These are phyloP conservation scores for Talpa occidentalis DNA, from an alignment of 2,113 vertebrate genomes.

Conservation along the genomic window DNA sequence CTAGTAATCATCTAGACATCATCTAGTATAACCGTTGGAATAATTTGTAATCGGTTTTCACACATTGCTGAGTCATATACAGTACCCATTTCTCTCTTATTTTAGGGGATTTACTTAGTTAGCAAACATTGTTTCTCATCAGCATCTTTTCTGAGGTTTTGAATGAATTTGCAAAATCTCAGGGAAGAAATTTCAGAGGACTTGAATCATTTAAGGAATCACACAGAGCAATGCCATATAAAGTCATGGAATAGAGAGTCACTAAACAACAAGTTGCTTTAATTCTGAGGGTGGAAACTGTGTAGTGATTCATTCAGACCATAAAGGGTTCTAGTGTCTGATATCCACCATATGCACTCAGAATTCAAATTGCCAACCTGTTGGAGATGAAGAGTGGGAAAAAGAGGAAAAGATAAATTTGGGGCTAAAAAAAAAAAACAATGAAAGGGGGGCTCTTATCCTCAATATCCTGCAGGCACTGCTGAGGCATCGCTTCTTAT, in stretches of 20 bases:
- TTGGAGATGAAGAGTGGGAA: neutral
- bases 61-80: neutral
- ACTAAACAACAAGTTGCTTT: constrained; percentile 36
- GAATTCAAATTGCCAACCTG: neutral
- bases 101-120: neutral
- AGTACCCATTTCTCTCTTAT: constrained; percentile 38
- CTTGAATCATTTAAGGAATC: constrained; percentile 56
- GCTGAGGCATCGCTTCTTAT: no score
- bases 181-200: constrained; percentile 44
- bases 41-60: constrained; percentile 18
- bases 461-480: no score
- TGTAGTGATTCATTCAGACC: constrained; percentile 64
- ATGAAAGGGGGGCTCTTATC: no score
- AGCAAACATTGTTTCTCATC: constrained; percentile 61
- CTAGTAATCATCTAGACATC: neutral
- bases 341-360: neutral
- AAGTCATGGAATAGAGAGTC: constrained; percentile 42
- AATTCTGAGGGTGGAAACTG: constrained; percentile 38
- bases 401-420: neutral
- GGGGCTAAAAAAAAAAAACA: no score
- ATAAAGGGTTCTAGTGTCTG: neutral
- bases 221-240: constrained; percentile 36
- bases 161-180: constrained; percentile 44
- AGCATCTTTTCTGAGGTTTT: constrained; percentile 66
- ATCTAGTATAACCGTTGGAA: neutral